Percentiles rank a stretch among this genome's conserved stretches.
phyloP scores from a whole-genome alignment of 2,888 invertebrate species.

The Dyspetes luteomarginatus region DNA sequence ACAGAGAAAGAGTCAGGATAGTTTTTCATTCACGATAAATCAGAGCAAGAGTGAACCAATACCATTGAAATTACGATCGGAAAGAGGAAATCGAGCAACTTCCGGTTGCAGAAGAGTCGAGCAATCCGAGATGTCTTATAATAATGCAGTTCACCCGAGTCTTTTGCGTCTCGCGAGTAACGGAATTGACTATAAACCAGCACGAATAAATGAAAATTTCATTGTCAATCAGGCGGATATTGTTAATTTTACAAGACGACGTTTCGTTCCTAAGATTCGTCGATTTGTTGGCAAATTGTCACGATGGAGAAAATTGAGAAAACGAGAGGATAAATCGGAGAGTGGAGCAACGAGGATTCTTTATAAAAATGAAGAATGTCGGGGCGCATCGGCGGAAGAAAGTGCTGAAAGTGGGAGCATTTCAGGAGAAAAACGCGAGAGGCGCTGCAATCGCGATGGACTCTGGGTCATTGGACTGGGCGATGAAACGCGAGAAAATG shows the following conservation, averaged over 20 bases:
- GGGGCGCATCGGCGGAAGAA: slow-evolving; percentile 58
- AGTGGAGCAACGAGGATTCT: slow-evolving; percentile 61
- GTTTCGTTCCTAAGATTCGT: too few species aligned
- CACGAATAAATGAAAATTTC: slow-evolving; percentile 65
- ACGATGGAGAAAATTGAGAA: slow-evolving; percentile 51
- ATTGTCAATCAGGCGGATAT: slow-evolving; percentile 14
- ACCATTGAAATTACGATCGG: slow-evolving; percentile 46
- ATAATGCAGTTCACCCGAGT: slow-evolving; percentile 67
- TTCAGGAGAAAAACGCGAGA: neutral
- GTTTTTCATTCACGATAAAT: slow-evolving; percentile 76
- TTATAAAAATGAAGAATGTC: slow-evolving; percentile 71
- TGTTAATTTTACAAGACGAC: too few species aligned
- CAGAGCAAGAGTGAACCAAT: slow-evolving; percentile 67
- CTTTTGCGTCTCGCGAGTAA: slow-evolving; percentile 66
- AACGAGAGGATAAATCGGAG: neutral
- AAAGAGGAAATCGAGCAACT: neutral
- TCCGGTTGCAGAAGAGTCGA: slow-evolving; percentile 2
- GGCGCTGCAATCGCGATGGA: slow-evolving; percentile 67
- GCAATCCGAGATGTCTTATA: slow-evolving; percentile 9
- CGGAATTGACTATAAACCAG: slow-evolving; percentile 62
- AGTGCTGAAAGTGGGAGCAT: slow-evolving; percentile 43
- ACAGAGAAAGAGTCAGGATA: slow-evolving; percentile 69
- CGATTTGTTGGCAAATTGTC: slow-evolving; percentile 68
- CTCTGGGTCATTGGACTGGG: slow-evolving; percentile 60
- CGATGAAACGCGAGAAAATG: slow-evolving; percentile 22